These are phyloP conservation scores for Hestina assimilis DNA, from an alignment of 1,140 invertebrate species.

Conservation along the genomic window DNA sequence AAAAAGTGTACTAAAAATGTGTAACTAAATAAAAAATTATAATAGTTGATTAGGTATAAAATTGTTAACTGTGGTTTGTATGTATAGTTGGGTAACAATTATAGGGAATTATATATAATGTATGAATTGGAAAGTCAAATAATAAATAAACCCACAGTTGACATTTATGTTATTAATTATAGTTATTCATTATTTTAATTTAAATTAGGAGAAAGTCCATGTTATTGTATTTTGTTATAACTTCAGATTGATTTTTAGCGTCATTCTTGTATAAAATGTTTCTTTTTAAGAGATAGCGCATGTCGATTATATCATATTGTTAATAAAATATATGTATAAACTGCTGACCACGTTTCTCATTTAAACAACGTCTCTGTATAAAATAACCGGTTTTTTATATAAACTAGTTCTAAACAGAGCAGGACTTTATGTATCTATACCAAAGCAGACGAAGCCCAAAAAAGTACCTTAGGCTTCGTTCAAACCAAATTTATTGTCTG, in stretches of 20 bases:
- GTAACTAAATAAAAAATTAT: constrained; percentile 45
- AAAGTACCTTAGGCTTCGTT: too few relatives aligned
- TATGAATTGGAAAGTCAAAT: not conserved
- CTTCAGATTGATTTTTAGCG: constrained; percentile 62
- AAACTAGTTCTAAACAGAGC: too few relatives aligned
- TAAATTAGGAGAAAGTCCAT: constrained; percentile 59
- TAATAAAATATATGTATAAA: constrained; percentile 77
- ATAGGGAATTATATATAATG: constrained; percentile 13
- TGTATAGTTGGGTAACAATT: constrained; percentile 21
- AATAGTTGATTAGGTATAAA: constrained; percentile 47
- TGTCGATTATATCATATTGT: constrained; percentile 76
- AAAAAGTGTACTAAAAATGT: constrained; percentile 63
- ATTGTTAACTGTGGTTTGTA: constrained; percentile 41
- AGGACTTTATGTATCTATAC: too few relatives aligned
- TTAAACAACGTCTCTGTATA: not conserved
- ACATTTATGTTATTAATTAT: constrained; percentile 32
- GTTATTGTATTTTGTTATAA: constrained; percentile 61
- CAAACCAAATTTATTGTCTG: too few relatives aligned
- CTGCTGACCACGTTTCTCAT: constrained; percentile 43
- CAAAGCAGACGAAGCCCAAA: too few relatives aligned
- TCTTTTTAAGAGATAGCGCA: constrained; percentile 65
- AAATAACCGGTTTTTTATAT: too few relatives aligned
- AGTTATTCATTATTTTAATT: constrained; percentile 52
- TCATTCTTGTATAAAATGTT: constrained; percentile 59
- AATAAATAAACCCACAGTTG: constrained; percentile 29